These are phyloP conservation scores for Protodeltote pygarga DNA, from an alignment of 2,888 invertebrate species.

Conservation along the genomic window DNA sequence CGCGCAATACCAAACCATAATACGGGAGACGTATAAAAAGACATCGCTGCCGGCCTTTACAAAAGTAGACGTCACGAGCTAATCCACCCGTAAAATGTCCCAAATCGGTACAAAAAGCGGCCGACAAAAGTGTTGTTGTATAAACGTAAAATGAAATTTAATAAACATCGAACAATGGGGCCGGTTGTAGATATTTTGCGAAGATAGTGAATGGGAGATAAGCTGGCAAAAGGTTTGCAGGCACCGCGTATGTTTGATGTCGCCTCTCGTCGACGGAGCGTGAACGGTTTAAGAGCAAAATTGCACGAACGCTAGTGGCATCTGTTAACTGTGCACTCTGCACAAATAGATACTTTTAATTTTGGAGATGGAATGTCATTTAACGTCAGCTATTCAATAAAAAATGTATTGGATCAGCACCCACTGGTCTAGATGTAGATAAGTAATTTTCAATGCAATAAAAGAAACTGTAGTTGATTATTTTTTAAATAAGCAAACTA, in stretches of 20 bases:
- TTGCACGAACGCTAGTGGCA: constrained; percentile 81
- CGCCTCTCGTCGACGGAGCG: constrained; percentile 82
- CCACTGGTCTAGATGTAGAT: constrained; percentile 35
- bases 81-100: constrained; percentile 87
- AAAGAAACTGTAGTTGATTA: constrained; percentile 6
- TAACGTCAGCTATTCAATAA: constrained; percentile 52
- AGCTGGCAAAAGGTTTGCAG: constrained; percentile 85
- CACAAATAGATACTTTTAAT: constrained; percentile 83
- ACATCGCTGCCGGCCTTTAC: constrained; percentile 73
- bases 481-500: no score
- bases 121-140: constrained; percentile 87
- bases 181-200: constrained; percentile 78
- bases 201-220: constrained; percentile 85
- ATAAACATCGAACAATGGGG: constrained; percentile 83
- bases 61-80: constrained; percentile 78
- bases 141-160: constrained; percentile 87
- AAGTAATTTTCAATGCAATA: constrained; percentile 25
- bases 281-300: constrained; percentile 83
- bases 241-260: constrained; percentile 84
- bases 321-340: constrained; percentile 80
- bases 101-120: constrained; percentile 80
- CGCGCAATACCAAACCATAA: constrained; percentile 84
- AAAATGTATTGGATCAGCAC: constrained; percentile 51
- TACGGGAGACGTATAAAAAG: constrained; percentile 77
- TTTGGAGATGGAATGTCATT: constrained; percentile 81